Percentiles rank a stretch among this genome's conserved stretches.
phyloP scores from a whole-genome alignment of 2,113 vertebrate species.

The Accipiter virgatus region DNA sequence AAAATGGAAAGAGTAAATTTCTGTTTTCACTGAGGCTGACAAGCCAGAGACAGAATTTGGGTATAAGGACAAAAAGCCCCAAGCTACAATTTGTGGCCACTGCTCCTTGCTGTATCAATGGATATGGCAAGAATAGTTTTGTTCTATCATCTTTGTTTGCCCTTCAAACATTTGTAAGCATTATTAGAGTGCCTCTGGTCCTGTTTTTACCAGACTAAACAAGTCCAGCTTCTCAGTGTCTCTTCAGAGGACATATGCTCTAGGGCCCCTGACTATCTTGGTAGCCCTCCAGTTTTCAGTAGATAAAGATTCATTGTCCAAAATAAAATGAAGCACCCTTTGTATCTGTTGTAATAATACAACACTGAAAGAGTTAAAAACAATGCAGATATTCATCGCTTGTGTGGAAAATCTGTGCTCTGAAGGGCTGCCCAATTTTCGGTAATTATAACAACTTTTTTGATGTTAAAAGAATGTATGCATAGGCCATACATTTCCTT shows the following conservation, averaged over 20 bases:
- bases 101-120: background rate
- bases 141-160: background rate
- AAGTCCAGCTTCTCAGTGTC: background rate
- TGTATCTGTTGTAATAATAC: background rate
- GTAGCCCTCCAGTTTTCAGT: slow-evolving; percentile 18
- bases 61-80: background rate
- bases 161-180: background rate
- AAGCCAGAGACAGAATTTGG: background rate
- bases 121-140: background rate
- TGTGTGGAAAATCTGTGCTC: slow-evolving; percentile 20
- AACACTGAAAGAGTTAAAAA: slow-evolving; percentile 47
- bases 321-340: slow-evolving; percentile 13
- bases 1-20: background rate
- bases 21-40: background rate
- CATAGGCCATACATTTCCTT: slow-evolving; percentile 53
- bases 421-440: slow-evolving; percentile 52
- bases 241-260: background rate
- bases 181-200: background rate
- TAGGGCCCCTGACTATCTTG: background rate
- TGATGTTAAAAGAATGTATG: slow-evolving; percentile 52
- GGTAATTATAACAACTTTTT: slow-evolving; percentile 26
- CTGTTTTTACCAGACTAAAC: slow-evolving; percentile 8
- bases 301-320: slow-evolving; percentile 26
- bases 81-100: background rate
- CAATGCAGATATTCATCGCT: slow-evolving; percentile 21